phyloP scores from a whole-genome alignment of 1,140 invertebrate species.

The Tetraneura akinire region DNA sequence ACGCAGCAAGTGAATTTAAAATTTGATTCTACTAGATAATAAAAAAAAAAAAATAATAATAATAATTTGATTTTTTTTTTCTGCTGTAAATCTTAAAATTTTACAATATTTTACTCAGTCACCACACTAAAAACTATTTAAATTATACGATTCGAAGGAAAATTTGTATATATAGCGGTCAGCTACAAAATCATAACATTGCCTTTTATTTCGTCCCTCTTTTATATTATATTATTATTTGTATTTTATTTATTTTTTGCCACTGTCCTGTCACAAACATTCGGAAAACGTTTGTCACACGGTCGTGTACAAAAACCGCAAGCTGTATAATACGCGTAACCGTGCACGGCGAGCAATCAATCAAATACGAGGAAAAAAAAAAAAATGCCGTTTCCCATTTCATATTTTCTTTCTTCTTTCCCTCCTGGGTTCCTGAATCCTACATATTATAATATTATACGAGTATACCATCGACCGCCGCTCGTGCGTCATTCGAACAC shows the following conservation, averaged over 20 bases:
- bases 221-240: constrained; percentile 13
- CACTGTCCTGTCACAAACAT: constrained; percentile 43
- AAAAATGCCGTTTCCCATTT: constrained; percentile 36
- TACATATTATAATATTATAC: too few species aligned
- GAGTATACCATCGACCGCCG: not conserved
- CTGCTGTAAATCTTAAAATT: too few species aligned
- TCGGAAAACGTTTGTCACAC: constrained; percentile 51
- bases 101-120: too few species aligned
- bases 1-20: too few species aligned
- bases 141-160: not conserved
- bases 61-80: too few species aligned
- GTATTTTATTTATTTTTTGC: constrained; percentile 12
- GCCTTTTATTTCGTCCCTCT: constrained; percentile 19
- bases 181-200: not conserved
- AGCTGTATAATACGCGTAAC: constrained; percentile 9
- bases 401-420: constrained; percentile 14
- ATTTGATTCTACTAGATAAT: too few species aligned
- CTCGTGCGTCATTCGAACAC: not conserved
- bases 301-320: constrained; percentile 41
- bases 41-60: too few species aligned
- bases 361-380: constrained; percentile 27
- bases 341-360: constrained; percentile 39
- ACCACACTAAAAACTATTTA: too few species aligned
- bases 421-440: not conserved
- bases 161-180: not conserved